Evolutionary conservation across 2,113 vertebrate genomes (phyloP), one percentile per base, ranked within the genome.

Genomic region (Anolis sagrei): DNA sequence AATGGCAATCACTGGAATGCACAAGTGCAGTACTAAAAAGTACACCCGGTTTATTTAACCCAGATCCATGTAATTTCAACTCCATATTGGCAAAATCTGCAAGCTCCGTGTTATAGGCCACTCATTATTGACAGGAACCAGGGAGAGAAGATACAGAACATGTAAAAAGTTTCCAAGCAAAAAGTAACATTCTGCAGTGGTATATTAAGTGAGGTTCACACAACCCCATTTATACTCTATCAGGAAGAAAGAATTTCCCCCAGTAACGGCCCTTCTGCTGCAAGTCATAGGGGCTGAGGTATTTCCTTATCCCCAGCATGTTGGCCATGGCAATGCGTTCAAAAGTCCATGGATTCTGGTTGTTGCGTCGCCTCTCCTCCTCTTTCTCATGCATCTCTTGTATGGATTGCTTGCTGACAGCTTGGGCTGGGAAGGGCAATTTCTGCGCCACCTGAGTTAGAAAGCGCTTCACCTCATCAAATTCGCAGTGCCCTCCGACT

Each of bases 271-370:
- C 99, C 1, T 97, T 95, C 1, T 95, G 89, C 2, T 0, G 90
- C 75, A 99, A 81, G 87, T 99, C 98, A 1, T 95, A 96, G 0
- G 98, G 97, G 88, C 98, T 99, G 72, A 99, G 93, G 36, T 97
- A 97, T n/a, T 87, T 97, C 74, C 98, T 96, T 29, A 98, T 95
- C 0, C 99, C 99, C 89, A 99, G 13, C 98, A 99, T 99, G 91
- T 99, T 99, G 89, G 96, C 93, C 0, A 81, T 85, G 6, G 77
- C 95, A 1, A 99, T 82, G 1, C 94, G 94, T 90, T 97, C 96
- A 25, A 99, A 99, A 7, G 97, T 99, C 99, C 99, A 99, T 2
- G 98, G 98, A 36, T 99, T 99, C 73, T 98, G 98, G 95, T 99
- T 99, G 93, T 96, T 95, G 14, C 48, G 44, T 62, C 93, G 90